Evolutionary conservation across 2,888 invertebrate species (phyloP).

Genomic region (Troides aeacus): DNA sequence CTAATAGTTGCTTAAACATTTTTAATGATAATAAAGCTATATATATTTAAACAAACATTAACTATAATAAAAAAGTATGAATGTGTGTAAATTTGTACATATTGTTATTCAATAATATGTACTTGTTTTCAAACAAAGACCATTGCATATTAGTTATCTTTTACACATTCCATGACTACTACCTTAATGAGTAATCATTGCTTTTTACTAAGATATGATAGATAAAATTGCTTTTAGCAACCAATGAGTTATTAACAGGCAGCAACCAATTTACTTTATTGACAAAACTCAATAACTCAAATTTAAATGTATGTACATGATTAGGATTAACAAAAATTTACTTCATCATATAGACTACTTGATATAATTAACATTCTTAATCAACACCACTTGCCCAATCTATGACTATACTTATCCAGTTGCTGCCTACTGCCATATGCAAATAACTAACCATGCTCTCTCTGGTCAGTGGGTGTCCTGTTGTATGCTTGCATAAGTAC

Average conservation of each 20-base stretch:
- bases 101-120: slow-evolving; percentile 11
- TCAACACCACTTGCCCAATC: too few relatives aligned
- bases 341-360: too few relatives aligned
- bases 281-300: not conserved
- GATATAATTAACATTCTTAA: too few relatives aligned
- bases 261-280: not conserved
- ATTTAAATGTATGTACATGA: too few relatives aligned
- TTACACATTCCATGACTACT: not conserved
- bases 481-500: too few relatives aligned
- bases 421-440: too few relatives aligned
- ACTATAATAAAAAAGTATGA: not conserved
- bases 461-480: too few relatives aligned
- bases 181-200: slow-evolving; percentile 4
- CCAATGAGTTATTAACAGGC: not conserved
- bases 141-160: slow-evolving; percentile 5
- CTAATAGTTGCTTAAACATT: too few relatives aligned
- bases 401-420: too few relatives aligned
- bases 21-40: not conserved
- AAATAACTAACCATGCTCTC: too few relatives aligned
- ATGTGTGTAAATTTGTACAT: slow-evolving; percentile 9
- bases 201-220: not conserved
- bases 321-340: too few relatives aligned
- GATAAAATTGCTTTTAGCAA: not conserved
- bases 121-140: slow-evolving; percentile 5
- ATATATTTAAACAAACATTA: not conserved